Evolutionary conservation across 2,113 vertebrate genomes (phyloP).

Genomic region (Pseudorectes ferrugineus): DNA sequence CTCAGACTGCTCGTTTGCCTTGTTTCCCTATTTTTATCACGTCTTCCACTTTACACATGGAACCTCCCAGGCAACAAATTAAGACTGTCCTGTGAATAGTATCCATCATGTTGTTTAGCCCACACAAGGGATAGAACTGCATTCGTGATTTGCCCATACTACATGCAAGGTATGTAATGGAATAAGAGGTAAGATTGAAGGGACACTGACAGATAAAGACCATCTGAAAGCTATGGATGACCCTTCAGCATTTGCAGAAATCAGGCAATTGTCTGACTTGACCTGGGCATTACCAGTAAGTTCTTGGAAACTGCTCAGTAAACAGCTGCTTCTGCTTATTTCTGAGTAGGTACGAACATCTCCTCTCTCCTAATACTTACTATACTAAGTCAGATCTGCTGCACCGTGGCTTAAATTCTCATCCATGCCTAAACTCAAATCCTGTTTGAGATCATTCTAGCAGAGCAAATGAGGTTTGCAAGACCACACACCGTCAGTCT

Average conservation of each 20-base stretch:
- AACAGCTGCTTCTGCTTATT: neutral
- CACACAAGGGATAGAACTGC: too few relatives aligned
- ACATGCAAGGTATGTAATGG: neutral
- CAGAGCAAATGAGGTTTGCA: neutral
- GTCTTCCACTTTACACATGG: neutral
- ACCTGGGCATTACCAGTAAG: neutral
- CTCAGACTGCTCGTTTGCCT: neutral
- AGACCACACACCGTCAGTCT: neutral
- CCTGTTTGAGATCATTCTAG: neutral
- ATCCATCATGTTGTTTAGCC: neutral
- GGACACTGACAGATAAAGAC: neutral
- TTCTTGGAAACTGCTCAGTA: neutral
- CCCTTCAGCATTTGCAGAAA: neutral
- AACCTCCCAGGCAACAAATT: neutral
- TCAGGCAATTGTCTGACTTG: neutral
- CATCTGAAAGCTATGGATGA: neutral
- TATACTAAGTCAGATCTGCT: neutral
- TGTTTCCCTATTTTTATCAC: neutral
- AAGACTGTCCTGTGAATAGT: neutral
- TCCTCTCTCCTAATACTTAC: neutral
- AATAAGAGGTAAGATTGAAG: neutral
- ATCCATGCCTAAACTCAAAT: neutral
- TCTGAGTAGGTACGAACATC: neutral
- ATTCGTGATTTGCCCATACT: neutral
- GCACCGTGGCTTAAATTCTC: neutral